Conservation (phyloP, 2,797 vertebrate genomes). For the Rhabdophis nuchalis region DNA sequence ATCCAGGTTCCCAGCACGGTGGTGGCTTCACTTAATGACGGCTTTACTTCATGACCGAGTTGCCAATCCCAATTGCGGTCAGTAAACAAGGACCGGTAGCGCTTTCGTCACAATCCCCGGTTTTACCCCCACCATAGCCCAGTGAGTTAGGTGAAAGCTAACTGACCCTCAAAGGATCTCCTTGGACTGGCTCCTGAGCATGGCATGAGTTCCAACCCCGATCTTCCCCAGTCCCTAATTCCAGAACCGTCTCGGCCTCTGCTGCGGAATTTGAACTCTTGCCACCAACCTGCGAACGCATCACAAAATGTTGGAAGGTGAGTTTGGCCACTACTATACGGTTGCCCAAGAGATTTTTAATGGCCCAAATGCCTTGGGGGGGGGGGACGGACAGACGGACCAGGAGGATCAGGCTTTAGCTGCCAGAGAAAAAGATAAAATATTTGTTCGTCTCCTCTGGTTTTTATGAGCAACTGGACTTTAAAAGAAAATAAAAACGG, state of each 20-base stretch:
- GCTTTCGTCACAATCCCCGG: not conserved
- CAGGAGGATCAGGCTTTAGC: not conserved
- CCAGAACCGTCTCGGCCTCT: not conserved
- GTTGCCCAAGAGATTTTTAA: not conserved
- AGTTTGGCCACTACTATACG: not conserved
- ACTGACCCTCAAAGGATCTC: not conserved
- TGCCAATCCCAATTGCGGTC: not conserved
- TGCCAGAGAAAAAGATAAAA: not conserved
- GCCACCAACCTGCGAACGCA: not conserved
- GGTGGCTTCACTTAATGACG: not conserved
- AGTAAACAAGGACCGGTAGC: not conserved
- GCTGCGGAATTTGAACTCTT: not conserved
- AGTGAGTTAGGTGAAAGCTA: not conserved
- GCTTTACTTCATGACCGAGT: not conserved
- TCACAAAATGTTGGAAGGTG: not conserved
- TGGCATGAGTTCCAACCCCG: not conserved
- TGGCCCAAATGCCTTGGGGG: too few species aligned
- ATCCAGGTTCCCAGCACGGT: not conserved
- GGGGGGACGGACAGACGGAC: too few species aligned
- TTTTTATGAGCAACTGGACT: not conserved
- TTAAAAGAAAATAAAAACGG: not conserved
- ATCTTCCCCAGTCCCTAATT: not conserved
- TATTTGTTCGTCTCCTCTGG: not conserved
- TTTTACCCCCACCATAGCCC: not conserved
- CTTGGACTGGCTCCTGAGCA: not conserved